These are phyloP conservation scores for Allophyes oxyacanthae DNA, from an alignment of 2,888 invertebrate species.

Conservation along the genomic window DNA sequence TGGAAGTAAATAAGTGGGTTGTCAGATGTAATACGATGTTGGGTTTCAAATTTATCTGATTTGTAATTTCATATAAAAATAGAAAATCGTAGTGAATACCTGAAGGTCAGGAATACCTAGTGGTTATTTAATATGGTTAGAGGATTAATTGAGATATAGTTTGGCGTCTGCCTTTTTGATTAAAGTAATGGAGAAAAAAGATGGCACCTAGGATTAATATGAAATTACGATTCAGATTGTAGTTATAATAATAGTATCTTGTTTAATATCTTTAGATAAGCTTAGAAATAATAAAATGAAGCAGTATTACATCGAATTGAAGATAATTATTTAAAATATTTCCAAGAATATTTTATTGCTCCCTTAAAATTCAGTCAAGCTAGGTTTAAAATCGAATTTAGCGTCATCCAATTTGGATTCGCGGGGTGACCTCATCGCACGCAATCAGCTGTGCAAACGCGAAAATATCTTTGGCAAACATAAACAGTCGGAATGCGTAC, in stretches of 20 bases:
- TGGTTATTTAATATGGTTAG: too few relatives aligned
- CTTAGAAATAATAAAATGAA: not conserved
- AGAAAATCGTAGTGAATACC: not conserved
- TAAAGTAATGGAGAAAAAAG: too few relatives aligned
- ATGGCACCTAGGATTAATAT: too few relatives aligned
- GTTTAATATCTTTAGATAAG: too few relatives aligned
- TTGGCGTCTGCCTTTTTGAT: too few relatives aligned
- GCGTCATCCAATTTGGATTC: constrained; percentile 69
- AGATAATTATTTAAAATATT: not conserved
- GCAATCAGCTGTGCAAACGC: constrained; percentile 85
- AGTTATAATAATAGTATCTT: too few relatives aligned
- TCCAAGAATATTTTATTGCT: constrained; percentile 13
- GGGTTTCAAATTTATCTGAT: constrained; percentile 33
- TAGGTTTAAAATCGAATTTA: constrained; percentile 50
- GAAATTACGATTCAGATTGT: too few relatives aligned
- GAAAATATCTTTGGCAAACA: constrained; percentile 83
- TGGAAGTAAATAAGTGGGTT: constrained; percentile 45
- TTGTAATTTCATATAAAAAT: not conserved
- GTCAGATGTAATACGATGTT: constrained; percentile 34
- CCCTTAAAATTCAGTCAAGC: constrained; percentile 23
- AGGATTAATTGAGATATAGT: too few relatives aligned
- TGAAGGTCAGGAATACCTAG: too few relatives aligned
- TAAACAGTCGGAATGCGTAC: constrained; percentile 71
- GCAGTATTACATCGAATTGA: not conserved
- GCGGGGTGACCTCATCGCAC: constrained; percentile 70